phyloP scores from a whole-genome alignment of 2,113 vertebrate genomes.

The Microcebus ravelobensis region DNA sequence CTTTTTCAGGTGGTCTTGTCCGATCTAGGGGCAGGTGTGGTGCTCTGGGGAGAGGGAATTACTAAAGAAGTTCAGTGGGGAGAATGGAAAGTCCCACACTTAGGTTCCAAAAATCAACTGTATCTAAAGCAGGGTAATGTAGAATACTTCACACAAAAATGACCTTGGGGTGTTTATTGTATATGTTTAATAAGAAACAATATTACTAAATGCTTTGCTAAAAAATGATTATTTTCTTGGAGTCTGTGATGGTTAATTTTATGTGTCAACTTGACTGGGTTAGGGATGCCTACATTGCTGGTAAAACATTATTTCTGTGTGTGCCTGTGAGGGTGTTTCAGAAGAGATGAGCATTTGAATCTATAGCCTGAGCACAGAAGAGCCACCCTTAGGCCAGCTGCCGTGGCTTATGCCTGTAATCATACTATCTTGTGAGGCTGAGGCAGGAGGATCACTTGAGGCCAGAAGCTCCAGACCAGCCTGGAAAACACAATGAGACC shows the following conservation, averaged over 20 bases:
- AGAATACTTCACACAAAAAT: not conserved
- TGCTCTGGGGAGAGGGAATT: not conserved
- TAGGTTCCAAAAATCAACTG: not conserved
- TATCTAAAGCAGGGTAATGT: not conserved
- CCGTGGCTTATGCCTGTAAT: too few species aligned
- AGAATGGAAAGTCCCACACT: not conserved
- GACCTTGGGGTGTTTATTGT: not conserved
- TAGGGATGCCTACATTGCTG: not conserved
- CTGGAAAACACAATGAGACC: too few species aligned
- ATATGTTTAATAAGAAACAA: not conserved
- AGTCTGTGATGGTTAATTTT: not conserved
- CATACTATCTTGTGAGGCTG: too few species aligned
- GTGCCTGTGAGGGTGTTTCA: not conserved
- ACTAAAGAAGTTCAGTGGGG: not conserved
- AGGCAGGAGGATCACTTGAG: too few species aligned
- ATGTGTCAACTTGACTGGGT: not conserved
- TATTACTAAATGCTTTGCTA: not conserved
- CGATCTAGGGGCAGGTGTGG: not conserved
- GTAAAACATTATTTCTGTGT: not conserved
- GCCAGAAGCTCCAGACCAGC: too few species aligned
- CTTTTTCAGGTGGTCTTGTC: not conserved
- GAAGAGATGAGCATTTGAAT: not conserved
- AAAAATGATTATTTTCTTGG: not conserved
- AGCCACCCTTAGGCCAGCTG: too few species aligned
- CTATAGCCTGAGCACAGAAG: not conserved